Evolutionary conservation across 2,797 vertebrate genomes (phyloP), one percentile per base, ranked within the genome.

Genomic region (Phrynocephalus forsythii): DNA sequence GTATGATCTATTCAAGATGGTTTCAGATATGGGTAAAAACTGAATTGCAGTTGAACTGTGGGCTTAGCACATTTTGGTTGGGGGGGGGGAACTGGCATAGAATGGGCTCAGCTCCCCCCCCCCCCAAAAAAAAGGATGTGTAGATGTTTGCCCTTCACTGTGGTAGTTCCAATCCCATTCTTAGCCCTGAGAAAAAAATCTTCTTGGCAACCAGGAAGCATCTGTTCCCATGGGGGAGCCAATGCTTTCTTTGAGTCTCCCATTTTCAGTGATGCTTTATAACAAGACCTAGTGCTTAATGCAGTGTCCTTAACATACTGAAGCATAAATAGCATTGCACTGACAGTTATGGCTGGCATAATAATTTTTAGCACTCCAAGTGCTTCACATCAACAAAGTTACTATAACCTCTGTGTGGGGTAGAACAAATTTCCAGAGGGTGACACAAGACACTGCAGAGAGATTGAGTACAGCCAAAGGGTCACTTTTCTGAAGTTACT

Each of bases 51-150:
- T 63, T 68, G 18, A 7, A 5, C 28, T 63, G 33, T 82, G 3
- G 38, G 38, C 38, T 44, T 44, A 44, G 38, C 38, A 44, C 38
- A 44, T 44, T 44, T 44, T 50, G 63, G 30, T 6, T 28, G 38
- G n/a, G 75, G 60, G 28, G n/a, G 6, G 38, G 11, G 11, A 13
- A 3, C 56, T 30, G 24, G 1, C 38, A 18, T 13, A 16, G 22
- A 79, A 86, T 38, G 24, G 38, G 3, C 20, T 9, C 22, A 67
- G 3, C 24, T 11, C 16, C n/a, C 0, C 0, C 0, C 0, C 38
- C 38, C 38, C 3, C 38, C 38, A 38, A 5, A 44, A 82, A 8
- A 3, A 1, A 84, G 13, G 22, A 63, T 76, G 44, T 66, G 88
- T 18, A 24, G 3, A 9, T 18, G 20, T 48, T 52, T 16, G 24